A percentile compares a stretch with the other conserved stretches of the same genome.
Evolutionary conservation across 2,888 invertebrate species (phyloP).

Genomic region (Parnassius apollo): DNA sequence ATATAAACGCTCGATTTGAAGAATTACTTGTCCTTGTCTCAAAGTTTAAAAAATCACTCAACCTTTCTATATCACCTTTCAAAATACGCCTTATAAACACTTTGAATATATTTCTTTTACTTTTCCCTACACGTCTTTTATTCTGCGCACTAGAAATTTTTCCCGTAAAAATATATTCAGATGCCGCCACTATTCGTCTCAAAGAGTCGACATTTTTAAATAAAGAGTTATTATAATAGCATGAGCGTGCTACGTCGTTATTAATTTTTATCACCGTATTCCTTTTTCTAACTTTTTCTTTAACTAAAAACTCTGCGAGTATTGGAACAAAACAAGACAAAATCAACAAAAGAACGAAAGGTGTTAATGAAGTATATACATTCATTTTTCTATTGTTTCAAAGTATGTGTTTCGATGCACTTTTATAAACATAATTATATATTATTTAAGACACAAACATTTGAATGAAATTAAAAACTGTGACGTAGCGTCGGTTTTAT

Average conservation of each 20-base stretch:
- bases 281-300: conserved; percentile 71
- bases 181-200: conserved; percentile 60
- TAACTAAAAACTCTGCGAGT: conserved; percentile 59
- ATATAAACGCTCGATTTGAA: conserved; percentile 64
- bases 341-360: conserved; percentile 39
- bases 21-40: conserved; percentile 67
- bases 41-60: conserved; percentile 72
- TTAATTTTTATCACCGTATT: conserved; percentile 70
- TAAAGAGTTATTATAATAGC: conserved; percentile 63
- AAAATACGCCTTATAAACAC: conserved; percentile 71
- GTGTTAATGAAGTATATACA: conserved; percentile 39
- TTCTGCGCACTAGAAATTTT: conserved; percentile 70
- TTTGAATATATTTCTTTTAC: conserved; percentile 63
- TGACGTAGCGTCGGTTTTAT: conserved; percentile 5
- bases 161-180: conserved; percentile 75
- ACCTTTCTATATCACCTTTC: conserved; percentile 67
- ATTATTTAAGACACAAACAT: conserved; percentile 8
- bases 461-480: neutral
- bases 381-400: conserved; percentile 24
- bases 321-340: conserved; percentile 38
- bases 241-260: conserved; percentile 55
- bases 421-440: conserved; percentile 13
- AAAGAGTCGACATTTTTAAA: conserved; percentile 69
- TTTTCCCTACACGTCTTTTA: conserved; percentile 52
- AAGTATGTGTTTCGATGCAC: conserved; percentile 7